These are phyloP conservation scores for Coremacera marginata DNA, from an alignment of 2,888 invertebrate species.

Conservation along the genomic window DNA sequence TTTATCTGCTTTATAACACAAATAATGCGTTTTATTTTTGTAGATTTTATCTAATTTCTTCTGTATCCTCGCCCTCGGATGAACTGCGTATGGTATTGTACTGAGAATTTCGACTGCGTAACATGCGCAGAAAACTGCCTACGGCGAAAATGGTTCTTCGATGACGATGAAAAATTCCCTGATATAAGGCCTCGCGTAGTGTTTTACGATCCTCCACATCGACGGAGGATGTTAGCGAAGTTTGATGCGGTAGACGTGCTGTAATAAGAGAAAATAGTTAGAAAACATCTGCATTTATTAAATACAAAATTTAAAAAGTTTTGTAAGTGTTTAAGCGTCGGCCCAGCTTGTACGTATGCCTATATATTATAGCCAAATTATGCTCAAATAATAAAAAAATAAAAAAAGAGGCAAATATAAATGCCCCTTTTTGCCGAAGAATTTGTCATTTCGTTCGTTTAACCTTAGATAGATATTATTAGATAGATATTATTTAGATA, in stretches of 20 bases:
- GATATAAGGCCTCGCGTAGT: slow-evolving; percentile 78
- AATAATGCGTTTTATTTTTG: slow-evolving; percentile 1
- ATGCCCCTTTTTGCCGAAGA: too few relatives aligned
- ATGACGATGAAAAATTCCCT: slow-evolving; percentile 83
- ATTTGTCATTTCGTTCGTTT: too few relatives aligned
- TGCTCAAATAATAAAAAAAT: too few relatives aligned
- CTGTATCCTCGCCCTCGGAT: slow-evolving; percentile 69
- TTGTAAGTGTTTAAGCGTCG: too few relatives aligned
- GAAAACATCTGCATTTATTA: not conserved
- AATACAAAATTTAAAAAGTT: slow-evolving; percentile 3
- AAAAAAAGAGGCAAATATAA: too few relatives aligned
- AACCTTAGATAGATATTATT: too few relatives aligned
- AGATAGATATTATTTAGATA: too few relatives aligned
- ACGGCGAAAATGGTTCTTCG: slow-evolving; percentile 81
- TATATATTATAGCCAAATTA: too few relatives aligned
- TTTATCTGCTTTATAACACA: slow-evolving; percentile 13
- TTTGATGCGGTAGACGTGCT: slow-evolving; percentile 74
- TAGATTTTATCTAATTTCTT: slow-evolving; percentile 68
- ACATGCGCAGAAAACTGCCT: slow-evolving; percentile 81
- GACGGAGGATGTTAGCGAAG: slow-evolving; percentile 74
- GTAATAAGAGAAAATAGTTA: slow-evolving; percentile 45
- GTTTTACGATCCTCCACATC: slow-evolving; percentile 79
- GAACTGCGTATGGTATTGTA: slow-evolving; percentile 79
- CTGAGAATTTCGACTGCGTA: slow-evolving; percentile 80
- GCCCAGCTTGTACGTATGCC: too few relatives aligned